These are phyloP conservation scores for Neoitamus cyanurus DNA, from an alignment of 2,888 invertebrate genomes.

Conservation along the genomic window DNA sequence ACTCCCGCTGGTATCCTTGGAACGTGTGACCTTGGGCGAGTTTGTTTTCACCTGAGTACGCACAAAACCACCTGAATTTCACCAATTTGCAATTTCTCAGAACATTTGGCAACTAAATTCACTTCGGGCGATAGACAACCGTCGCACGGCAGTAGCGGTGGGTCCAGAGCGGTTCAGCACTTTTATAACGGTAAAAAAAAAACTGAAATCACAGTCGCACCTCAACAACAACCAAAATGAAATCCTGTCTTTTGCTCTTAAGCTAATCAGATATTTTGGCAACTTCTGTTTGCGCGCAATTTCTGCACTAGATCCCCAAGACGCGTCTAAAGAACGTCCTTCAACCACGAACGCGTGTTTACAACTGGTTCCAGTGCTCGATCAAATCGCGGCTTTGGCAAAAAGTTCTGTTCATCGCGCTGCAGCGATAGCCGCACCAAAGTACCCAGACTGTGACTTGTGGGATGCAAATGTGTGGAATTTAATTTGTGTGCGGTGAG, in stretches of 20 bases:
- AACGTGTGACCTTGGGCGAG: neutral
- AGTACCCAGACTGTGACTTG: neutral
- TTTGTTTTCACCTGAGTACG: constrained; percentile 1
- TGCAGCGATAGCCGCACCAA: neutral
- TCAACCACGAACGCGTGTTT: constrained; percentile 28
- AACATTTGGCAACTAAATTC: neutral
- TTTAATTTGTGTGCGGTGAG: neutral
- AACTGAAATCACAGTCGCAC: neutral
- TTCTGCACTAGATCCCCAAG: neutral
- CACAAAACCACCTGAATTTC: neutral
- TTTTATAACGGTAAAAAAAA: neutral
- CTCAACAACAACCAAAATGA: neutral
- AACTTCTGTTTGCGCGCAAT: constrained; percentile 21
- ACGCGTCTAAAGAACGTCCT: neutral
- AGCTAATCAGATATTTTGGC: neutral
- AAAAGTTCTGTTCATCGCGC: neutral
- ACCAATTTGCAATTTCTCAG: neutral
- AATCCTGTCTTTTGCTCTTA: neutral
- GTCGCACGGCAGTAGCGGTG: neutral
- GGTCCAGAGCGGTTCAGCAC: neutral
- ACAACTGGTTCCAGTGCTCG: constrained; percentile 3
- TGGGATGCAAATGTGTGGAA: neutral
- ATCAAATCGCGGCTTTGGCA: neutral
- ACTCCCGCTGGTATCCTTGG: neutral
- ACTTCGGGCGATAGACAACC: neutral